Evolutionary conservation across 64 coral and sea anemone species (phyloP), one percentile per base, ranked within the genome.

Genomic region (Montipora efflorescens): DNA sequence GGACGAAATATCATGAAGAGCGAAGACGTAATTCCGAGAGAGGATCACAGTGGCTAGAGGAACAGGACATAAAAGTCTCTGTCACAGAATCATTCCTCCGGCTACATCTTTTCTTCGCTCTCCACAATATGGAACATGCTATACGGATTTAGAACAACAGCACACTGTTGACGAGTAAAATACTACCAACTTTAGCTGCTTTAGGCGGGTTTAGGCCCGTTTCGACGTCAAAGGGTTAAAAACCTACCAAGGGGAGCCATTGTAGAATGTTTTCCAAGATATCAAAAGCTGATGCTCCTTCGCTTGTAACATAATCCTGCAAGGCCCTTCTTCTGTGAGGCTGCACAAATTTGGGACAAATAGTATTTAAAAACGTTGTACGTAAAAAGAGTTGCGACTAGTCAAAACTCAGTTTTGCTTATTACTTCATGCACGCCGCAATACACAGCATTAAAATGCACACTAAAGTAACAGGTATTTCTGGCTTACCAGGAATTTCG

Each of bases 201-300:
- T 28, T 36, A 36, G 28, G 28, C 28, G 0, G 28, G 28, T 36
- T 36, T 36, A 36, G 28, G 28, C 28, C 28, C 1, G 28, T 36
- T 36, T 36, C 0, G 28, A 36, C 28, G 1, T 36, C 28, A 36
- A 36, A 36, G 28, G 28, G 28, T 36, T 36, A 64, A 64, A 47
- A 49, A n/a, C 81, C 76, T 86, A 78, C 90, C 81, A 18, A 83
- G 67, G 12, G 79, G 62, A 8, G 47, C 68, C 57, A 92, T 75
- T 45, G 67, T 16, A 64, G 62, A 59, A 80, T 51, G 6, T 90
- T 57, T 59, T 90, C 88, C 46, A 95, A 87, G 49, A 81, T 87
- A 47, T 95, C 69, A 82, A 95, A 95, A 7, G 81, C 88, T 70
- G 81, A 90, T 58, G 80, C 23, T 74, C 93, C 93, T 79, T 91